phyloP scores from a whole-genome alignment of 2,113 vertebrate species.

The Onychostoma macrolepis region DNA sequence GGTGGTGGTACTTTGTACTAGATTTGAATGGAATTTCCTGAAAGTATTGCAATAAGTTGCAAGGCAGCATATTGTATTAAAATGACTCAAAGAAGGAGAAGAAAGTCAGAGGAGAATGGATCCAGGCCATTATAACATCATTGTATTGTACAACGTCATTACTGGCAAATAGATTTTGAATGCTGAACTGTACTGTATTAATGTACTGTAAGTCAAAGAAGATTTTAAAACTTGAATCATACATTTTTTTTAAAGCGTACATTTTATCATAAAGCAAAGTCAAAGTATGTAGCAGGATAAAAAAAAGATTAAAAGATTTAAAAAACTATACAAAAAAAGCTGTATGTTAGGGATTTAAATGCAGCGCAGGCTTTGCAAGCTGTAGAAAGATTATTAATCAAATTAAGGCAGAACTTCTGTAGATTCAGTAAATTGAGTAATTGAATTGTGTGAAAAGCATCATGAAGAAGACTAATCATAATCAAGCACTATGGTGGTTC shows the following conservation, averaged over 20 bases:
- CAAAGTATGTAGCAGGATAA: neutral
- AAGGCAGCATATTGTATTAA: neutral
- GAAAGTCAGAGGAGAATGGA: neutral
- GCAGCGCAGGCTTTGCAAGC: neutral
- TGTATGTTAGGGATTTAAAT: neutral
- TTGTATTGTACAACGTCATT: neutral
- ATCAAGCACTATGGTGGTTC: neutral
- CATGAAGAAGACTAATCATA: neutral
- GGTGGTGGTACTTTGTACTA: neutral
- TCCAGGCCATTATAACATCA: neutral
- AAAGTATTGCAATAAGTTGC: neutral
- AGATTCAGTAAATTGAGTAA: neutral
- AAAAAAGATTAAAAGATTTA: neutral
- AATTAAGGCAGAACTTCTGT: neutral
- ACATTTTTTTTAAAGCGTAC: neutral
- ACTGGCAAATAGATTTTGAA: neutral
- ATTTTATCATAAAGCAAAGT: neutral
- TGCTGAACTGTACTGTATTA: neutral
- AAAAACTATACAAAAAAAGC: neutral
- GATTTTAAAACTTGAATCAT: neutral
- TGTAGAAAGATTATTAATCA: neutral
- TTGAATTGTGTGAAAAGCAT: neutral
- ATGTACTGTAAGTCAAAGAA: neutral
- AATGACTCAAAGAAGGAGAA: neutral
- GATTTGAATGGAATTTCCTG: neutral